Percentiles rank a stretch among this genome's conserved stretches.
Evolutionary conservation across 2,797 vertebrate species (phyloP).

Genomic region (Pipistrellus kuhlii): DNA sequence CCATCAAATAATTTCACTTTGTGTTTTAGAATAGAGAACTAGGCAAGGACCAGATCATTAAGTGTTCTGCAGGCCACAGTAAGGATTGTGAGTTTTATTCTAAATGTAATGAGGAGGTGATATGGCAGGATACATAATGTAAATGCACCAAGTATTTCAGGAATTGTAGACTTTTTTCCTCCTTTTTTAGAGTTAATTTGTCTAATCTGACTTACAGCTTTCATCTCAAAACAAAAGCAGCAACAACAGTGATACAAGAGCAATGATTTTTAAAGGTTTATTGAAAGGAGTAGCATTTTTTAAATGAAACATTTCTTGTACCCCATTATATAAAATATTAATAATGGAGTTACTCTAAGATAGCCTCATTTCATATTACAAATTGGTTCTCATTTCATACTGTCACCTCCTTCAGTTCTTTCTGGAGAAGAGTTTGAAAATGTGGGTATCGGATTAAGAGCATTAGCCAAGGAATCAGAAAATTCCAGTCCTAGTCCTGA

Average conservation of each 20-base stretch:
- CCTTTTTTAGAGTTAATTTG: background rate
- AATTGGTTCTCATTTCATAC: background rate
- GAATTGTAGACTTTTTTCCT: background rate
- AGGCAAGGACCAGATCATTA: background rate
- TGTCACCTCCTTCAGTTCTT: background rate
- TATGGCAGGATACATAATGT: background rate
- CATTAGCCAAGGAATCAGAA: background rate
- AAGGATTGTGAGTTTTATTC: background rate
- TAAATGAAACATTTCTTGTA: conserved; percentile 15
- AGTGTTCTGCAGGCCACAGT: background rate
- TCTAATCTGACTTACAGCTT: conserved; percentile 19
- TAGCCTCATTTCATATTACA: background rate
- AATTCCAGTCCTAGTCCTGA: background rate
- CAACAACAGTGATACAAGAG: background rate
- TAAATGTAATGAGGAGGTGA: background rate
- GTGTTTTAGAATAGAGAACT: background rate
- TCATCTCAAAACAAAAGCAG: conserved; percentile 21
- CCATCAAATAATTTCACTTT: background rate
- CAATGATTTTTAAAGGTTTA: conserved; percentile 17
- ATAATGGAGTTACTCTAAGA: background rate
- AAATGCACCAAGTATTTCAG: background rate
- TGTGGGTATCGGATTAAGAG: background rate
- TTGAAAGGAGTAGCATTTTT: background rate
- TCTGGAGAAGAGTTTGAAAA: conserved; percentile 16
- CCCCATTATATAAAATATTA: background rate